Evolutionary conservation across 2,888 invertebrate species (phyloP), one percentile per base, ranked within the genome.

Genomic region (Ptychoptera contaminata): DNA sequence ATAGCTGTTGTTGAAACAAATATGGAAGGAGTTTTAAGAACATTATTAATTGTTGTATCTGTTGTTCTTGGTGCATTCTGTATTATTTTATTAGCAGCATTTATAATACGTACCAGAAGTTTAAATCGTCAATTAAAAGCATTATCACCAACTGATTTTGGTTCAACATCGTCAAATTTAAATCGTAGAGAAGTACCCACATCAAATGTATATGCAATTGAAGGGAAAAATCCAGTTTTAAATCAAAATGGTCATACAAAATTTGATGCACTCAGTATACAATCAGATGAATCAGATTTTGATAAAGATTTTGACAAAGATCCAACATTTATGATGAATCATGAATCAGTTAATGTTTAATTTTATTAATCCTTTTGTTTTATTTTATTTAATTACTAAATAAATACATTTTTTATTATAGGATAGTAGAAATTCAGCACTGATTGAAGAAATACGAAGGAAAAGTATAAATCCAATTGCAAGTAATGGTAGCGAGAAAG

Each of bases 141-240:
- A 4, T 62, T 81, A 11, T 74, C 77, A 1, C 70, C 70, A 50
- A 74, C 73, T 1, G 73, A 73, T 53, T 79, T 77, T 59, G 77
- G 76, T 1, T 79, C 79, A 0, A 2, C 61, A 74, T 48, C 77
- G 76, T 62, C 69, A 71, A 52, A 61, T 62, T 11, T 74, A 67
- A 53, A 63, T 63, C 40, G 64, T 58, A 55, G 58, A 29, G 65
- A 69, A 1, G 70, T 71, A 2, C 82, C 82, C 8, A 77, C 75
- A 35, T 79, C 81, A 41, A 83, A 83, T 65, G 73, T 74, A 51
- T 77, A 78, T 62, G 76, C 81, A 1, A 62, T 72, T 2, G 78
- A 79, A 56, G 81, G 81, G 14, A 76, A 80, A 41, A 81, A 81
- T 65, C 80, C 81, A 2, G 73, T 81, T 16, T 79, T 74, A 69